Conservation (phyloP, 1,140 invertebrate species). For the Globodera ellingtonae region DNA sequence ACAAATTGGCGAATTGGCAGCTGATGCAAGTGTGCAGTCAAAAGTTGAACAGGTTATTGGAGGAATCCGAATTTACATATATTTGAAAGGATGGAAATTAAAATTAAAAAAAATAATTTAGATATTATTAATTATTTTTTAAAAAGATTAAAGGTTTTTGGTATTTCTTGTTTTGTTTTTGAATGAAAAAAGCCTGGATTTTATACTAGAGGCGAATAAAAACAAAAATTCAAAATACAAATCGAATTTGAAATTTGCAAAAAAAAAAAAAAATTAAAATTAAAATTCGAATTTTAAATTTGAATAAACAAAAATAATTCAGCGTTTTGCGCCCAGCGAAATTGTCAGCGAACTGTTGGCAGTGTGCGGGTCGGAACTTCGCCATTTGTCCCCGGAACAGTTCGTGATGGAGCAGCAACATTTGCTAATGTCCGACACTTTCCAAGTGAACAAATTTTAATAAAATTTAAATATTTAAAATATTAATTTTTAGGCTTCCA, state of each 20-base stretch:
- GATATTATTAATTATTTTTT: too few species aligned
- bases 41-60: slow-evolving; percentile 15
- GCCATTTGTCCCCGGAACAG: slow-evolving; percentile 21
- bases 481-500: background rate
- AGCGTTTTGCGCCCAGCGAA: slow-evolving; percentile 11
- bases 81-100: too few species aligned
- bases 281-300: too few species aligned
- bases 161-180: too few species aligned
- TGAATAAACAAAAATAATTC: background rate
- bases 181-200: too few species aligned
- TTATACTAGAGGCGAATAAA: too few species aligned
- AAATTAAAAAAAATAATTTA: too few species aligned
- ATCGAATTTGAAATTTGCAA: too few species aligned
- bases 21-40: slow-evolving; percentile 16
- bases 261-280: too few species aligned
- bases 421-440: slow-evolving; percentile 16
- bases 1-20: slow-evolving; percentile 15
- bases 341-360: slow-evolving; percentile 11
- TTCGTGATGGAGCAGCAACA: slow-evolving; percentile 26
- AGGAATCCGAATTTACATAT: background rate
- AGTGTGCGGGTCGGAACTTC: slow-evolving; percentile 11
- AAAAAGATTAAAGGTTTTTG: too few species aligned
- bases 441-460: background rate
- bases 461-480: background rate
- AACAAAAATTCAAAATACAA: too few species aligned